phyloP scores from a whole-genome alignment of 1,140 invertebrate species.

The Palaemon carinicauda region DNA sequence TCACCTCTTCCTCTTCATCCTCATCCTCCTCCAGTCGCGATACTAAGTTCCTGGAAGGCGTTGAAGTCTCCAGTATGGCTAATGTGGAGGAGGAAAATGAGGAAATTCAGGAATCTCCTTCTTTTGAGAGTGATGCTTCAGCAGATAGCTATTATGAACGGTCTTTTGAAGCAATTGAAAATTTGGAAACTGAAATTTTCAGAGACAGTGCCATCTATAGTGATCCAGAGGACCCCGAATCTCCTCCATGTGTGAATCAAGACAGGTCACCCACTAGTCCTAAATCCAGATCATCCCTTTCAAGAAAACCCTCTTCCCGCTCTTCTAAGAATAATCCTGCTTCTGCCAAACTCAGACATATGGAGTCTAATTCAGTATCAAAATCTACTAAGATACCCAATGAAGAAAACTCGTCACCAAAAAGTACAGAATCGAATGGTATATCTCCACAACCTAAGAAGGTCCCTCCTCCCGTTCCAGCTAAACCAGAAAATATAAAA shows the following conservation, averaged over 20 bases:
- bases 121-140: constrained; percentile 62
- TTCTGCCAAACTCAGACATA: too few species aligned
- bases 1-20: constrained; percentile 68
- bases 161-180: constrained; percentile 79
- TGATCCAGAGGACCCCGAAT: constrained; percentile 71
- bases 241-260: constrained; percentile 25
- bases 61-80: constrained; percentile 27
- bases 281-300: neutral
- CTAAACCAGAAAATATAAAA: constrained; percentile 48
- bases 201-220: constrained; percentile 86
- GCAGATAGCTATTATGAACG: constrained; percentile 78
- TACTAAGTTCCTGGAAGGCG: constrained; percentile 27
- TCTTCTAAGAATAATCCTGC: neutral
- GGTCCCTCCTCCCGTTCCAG: constrained; percentile 54
- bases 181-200: constrained; percentile 73
- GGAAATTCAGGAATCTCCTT: constrained; percentile 58
- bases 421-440: neutral
- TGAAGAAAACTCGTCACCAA: neutral
- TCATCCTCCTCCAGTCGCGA: constrained; percentile 35
- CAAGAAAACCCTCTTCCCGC: constrained; percentile 6
- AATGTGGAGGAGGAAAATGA: constrained; percentile 58
- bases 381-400: neutral
- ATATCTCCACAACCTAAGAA: constrained; percentile 20
- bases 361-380: neutral
- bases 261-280: constrained; percentile 13